phyloP scores from a whole-genome alignment of 2,797 vertebrate genomes.

The Spea hammondii region DNA sequence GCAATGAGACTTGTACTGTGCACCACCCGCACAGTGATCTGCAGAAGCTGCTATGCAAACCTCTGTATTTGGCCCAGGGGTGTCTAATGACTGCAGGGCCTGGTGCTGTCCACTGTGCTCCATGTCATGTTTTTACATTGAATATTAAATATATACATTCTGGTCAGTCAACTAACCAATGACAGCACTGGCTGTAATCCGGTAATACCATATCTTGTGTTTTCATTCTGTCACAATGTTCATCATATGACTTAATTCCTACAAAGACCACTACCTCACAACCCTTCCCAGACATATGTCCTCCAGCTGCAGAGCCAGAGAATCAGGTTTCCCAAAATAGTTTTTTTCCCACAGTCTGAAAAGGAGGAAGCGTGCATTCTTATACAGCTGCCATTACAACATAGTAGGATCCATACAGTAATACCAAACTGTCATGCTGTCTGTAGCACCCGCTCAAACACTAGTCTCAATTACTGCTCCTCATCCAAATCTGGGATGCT shows the following conservation, averaged over 20 bases:
- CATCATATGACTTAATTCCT: neutral
- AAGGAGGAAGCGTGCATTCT: neutral
- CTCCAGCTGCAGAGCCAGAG: constrained; percentile 29
- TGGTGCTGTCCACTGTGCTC: neutral
- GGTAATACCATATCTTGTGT: neutral
- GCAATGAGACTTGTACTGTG: neutral
- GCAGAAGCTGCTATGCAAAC: neutral
- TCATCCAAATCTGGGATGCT: too few relatives aligned
- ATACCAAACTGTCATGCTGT: neutral
- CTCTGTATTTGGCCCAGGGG: neutral
- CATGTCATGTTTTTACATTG: neutral
- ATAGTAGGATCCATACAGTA: neutral
- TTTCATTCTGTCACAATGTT: neutral
- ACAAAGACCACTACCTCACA: neutral
- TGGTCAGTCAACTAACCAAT: neutral
- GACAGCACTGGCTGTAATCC: neutral
- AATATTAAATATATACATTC: constrained; percentile 15
- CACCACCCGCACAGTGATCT: neutral
- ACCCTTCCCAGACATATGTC: constrained; percentile 30
- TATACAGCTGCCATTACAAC: constrained; percentile 11
- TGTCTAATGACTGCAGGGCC: neutral
- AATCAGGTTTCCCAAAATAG: constrained; percentile 33
- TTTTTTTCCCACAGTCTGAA: constrained; percentile 2
- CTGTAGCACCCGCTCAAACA: too few relatives aligned
- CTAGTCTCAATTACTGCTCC: too few relatives aligned